A percentile compares a stretch with the other conserved stretches of the same genome.
Evolutionary conservation across 2,113 vertebrate species (phyloP).

Genomic region (cattle (Bos taurus)): ARS-UCD2.0 NC_037330.1:28495001-28495500

Average conservation of each 20-base stretch:
- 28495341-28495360: background rate
- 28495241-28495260: background rate
- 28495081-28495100: background rate
- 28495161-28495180: background rate
- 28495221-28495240: background rate
- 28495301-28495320: constrained; percentile 12
- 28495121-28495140: background rate
- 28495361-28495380: background rate
- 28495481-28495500: background rate
- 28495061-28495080: background rate
- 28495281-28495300: background rate
- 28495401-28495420: background rate
- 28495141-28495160: background rate
- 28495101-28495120: background rate
- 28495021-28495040: constrained; percentile 9
- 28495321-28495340: background rate
- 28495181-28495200: background rate
- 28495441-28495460: background rate
- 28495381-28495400: background rate
- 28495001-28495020: constrained; percentile 42
- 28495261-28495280: background rate
- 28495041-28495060: background rate
- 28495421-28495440: background rate
- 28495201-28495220: background rate
- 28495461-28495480: background rate